Evolutionary conservation across 2,113 vertebrate genomes (phyloP).

Genomic region (Sander lucioperca): DNA sequence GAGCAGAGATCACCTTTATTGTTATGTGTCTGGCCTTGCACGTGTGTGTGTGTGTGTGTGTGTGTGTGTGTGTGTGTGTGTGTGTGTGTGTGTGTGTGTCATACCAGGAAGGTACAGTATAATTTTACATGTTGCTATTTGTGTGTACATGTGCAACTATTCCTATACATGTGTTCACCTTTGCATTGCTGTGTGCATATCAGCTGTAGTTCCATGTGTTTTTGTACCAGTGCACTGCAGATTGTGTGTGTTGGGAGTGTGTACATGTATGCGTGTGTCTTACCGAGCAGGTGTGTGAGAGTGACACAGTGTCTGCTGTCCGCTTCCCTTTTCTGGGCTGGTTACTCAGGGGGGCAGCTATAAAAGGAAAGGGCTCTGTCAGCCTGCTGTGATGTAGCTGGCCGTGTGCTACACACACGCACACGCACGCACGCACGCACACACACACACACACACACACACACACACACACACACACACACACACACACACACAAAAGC

Average conservation of each 20-base stretch:
- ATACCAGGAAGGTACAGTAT: background rate
- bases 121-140: conserved; percentile 29
- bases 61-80: conserved; percentile 23
- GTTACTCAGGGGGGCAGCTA: conserved; percentile 80
- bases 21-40: conserved; percentile 25
- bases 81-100: background rate
- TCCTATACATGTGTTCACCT: background rate
- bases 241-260: background rate
- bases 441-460: conserved; percentile 41
- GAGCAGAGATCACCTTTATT: conserved; percentile 65
- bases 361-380: conserved; percentile 84
- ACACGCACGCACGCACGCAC: conserved; percentile 38
- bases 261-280: no score
- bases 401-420: conserved; percentile 43
- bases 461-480: conserved; percentile 28
- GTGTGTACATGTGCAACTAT: background rate
- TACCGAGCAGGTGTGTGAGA: conserved; percentile 63
- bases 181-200: background rate
- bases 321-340: conserved; percentile 84
- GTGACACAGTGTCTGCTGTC: conserved; percentile 69
- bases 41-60: conserved; percentile 17
- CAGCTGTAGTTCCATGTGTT: background rate
- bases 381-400: conserved; percentile 79
- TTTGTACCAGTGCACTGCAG: conserved; percentile 2
- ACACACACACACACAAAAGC: conserved; percentile 36